Evolutionary conservation across 2,113 vertebrate species (phyloP).

Genomic region (Urocolius indicus): DNA sequence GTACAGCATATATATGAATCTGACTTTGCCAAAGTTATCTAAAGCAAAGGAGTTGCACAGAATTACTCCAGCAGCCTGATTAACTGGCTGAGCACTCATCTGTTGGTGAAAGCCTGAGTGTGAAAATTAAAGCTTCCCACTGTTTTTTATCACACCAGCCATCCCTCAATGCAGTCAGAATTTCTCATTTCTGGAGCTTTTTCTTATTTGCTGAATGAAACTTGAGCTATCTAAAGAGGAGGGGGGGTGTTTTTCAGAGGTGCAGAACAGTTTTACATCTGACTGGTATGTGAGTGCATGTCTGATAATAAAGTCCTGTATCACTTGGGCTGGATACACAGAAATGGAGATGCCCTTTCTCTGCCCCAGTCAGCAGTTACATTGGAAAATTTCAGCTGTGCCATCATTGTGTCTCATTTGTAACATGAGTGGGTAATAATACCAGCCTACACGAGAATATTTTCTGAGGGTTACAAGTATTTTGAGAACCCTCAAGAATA

Average conservation of each 20-base stretch:
- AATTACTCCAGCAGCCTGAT: background rate
- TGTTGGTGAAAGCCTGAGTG: background rate
- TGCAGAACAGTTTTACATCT: background rate
- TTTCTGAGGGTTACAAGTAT: background rate
- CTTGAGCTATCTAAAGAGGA: background rate
- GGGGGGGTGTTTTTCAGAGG: background rate
- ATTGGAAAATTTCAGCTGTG: background rate
- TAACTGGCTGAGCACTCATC: background rate
- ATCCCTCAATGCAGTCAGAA: background rate
- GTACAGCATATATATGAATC: background rate
- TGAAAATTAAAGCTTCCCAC: background rate
- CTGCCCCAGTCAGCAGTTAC: background rate
- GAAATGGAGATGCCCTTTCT: background rate
- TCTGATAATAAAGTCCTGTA: background rate
- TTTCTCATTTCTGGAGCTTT: conserved; percentile 5
- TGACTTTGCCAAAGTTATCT: conserved; percentile 44
- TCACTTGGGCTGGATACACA: background rate
- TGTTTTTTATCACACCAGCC: background rate
- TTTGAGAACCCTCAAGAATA: background rate
- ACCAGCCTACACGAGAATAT: background rate
- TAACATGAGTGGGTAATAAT: background rate
- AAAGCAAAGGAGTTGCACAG: conserved; percentile 10
- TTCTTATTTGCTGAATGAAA: background rate
- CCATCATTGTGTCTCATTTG: background rate
- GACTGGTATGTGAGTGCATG: accelerated